A percentile compares a stretch with the other conserved stretches of the same genome.
These are phyloP conservation scores for Ciona savignyi DNA, from an alignment of 23 tunicate genomes.

Conservation along the genomic window DNA sequence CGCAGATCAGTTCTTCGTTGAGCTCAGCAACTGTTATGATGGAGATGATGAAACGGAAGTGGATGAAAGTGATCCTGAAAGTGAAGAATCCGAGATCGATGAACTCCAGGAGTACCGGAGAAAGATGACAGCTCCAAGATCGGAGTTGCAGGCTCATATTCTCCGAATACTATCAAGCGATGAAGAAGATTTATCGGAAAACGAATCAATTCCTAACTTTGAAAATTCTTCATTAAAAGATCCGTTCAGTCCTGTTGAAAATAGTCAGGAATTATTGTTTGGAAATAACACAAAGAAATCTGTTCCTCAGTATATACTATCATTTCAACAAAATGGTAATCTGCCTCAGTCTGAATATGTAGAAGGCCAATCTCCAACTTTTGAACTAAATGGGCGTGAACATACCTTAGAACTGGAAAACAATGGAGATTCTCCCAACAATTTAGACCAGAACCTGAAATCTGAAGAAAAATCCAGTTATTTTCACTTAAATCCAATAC, in stretches of 20 bases:
- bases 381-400: too few relatives aligned
- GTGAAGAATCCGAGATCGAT: not conserved
- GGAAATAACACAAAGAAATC: not conserved
- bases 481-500: too few relatives aligned
- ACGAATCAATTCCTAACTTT: not conserved
- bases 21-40: not conserved
- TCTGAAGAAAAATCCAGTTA: too few relatives aligned
- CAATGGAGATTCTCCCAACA: not conserved
- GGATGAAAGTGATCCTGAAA: not conserved
- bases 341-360: too few relatives aligned
- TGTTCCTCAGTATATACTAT: not conserved
- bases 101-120: constrained; percentile 23
- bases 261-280: not conserved
- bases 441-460: too few relatives aligned
- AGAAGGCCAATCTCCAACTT: not conserved
- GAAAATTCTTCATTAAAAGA: not conserved
- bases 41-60: not conserved
- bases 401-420: not conserved
- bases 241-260: not conserved
- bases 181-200: not conserved
- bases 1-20: not conserved
- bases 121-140: constrained; percentile 31
- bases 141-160: constrained; percentile 61
- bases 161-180: constrained; percentile 10
- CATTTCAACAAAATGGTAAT: not conserved